Base-by-base conservation (phyloP, 2,113 vertebrate species). In the Zosterops lateralis region DNA sequence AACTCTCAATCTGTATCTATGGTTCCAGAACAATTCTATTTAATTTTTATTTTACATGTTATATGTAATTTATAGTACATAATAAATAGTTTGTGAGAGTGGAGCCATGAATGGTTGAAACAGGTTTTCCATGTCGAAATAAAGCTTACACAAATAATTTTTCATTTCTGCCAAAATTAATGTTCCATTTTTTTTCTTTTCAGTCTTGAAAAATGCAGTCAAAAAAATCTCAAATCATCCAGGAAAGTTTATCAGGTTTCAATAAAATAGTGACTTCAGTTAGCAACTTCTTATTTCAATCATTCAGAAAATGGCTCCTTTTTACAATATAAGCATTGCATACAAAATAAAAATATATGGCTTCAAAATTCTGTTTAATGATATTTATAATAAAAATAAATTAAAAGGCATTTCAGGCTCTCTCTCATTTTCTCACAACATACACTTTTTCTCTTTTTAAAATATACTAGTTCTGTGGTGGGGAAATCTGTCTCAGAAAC, bases 221-320 rank as follows among this genome's bases (percentile, higher is more conserved):
- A 88, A 97, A 97, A 97, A 96, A 97, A 92, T 92, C 40, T 66
- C 82, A 97, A 96, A 97, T 97, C 96, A 97, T 97, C 91, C 94
- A 89, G 75, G 72, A 95, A 97, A 97, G 94, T 97, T 98, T 93
- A 97, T 97, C 97, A 94, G 78, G 94, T 97, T 98, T 97, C 97
- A 97, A 96, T 95, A 97, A 97, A 97, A 98, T 94, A 98, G 94
- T 97, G 96, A 97, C 96, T 97, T 97, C 96, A 96, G 97, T 98
- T 97, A 97, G 76, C 57, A 97, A 97, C 62, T 81, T 84, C 74
- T 97, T 93, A 96, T 96, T 97, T 96, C 93, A 96, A 85, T 66
- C 31, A 9, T 87, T 95, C 92, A 91, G 93, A 60, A 97, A 97
- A 95, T 95, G 76, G 71, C 72, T 97, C 84, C 77, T 92, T 97